These are phyloP conservation scores for Oreotragus oreotragus DNA, from an alignment of 2,113 vertebrate genomes.

Conservation along the genomic window DNA sequence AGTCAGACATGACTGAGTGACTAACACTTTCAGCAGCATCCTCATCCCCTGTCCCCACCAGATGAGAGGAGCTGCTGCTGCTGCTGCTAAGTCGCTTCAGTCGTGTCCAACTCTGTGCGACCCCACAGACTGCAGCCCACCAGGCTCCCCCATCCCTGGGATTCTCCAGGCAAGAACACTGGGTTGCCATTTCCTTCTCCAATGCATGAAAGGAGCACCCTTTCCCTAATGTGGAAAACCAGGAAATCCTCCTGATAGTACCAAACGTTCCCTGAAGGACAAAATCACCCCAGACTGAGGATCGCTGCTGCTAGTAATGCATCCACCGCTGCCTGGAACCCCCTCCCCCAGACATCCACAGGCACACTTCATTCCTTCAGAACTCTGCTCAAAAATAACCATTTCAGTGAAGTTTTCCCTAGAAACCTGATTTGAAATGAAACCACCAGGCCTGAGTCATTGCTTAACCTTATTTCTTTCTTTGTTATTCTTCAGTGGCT, in stretches of 20 bases:
- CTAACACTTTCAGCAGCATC: not conserved
- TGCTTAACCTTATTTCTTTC: not conserved
- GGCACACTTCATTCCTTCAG: not conserved
- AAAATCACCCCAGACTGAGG: not conserved
- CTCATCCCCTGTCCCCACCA: not conserved
- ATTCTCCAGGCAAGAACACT: not conserved
- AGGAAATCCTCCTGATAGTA: not conserved
- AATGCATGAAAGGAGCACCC: not conserved
- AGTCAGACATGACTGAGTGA: not conserved
- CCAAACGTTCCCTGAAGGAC: not conserved
- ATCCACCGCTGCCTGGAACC: not conserved
- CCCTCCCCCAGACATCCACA: not conserved
- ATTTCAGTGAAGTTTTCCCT: not conserved
- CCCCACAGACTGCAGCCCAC: not conserved
- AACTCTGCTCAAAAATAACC: not conserved
- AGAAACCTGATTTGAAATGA: not conserved
- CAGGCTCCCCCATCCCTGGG: not conserved
- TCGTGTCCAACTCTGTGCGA: not conserved
- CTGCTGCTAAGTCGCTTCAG: not conserved
- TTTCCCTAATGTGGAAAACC: not conserved
- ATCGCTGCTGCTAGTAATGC: accelerated
- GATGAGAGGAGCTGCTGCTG: not conserved
- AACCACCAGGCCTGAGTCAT: not conserved
- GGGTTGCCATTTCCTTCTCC: not conserved
- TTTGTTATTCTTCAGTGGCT: not conserved